These are phyloP conservation scores for Lycaon pictus DNA, from an alignment of 2,113 vertebrate species.

Conservation along the genomic window DNA sequence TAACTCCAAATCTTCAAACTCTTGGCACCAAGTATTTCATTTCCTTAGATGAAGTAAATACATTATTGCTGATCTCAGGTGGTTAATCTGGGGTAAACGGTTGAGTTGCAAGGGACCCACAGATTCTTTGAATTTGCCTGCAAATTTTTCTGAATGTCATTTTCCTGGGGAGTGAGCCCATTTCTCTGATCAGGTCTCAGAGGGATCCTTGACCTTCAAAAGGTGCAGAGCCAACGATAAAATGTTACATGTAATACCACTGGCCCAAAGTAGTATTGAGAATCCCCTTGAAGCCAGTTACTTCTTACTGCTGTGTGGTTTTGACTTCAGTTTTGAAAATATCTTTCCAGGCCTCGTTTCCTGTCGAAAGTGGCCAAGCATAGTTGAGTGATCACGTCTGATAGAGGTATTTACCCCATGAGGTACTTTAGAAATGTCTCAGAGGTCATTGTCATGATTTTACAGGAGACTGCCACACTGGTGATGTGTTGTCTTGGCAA, in stretches of 20 bases:
- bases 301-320: background rate
- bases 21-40: background rate
- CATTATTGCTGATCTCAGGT: background rate
- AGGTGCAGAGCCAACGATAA: background rate
- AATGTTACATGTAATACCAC: background rate
- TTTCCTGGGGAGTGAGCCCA: background rate
- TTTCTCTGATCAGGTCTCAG: conserved; percentile 48
- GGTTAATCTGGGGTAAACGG: background rate
- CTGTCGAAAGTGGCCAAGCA: background rate
- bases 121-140: conserved; percentile 5
- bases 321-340: conserved; percentile 47
- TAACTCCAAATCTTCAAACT: background rate
- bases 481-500: background rate
- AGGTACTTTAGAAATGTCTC: background rate
- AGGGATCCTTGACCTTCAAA: background rate
- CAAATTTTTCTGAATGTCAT: background rate
- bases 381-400: background rate
- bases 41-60: conserved; percentile 44
- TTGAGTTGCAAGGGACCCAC: background rate
- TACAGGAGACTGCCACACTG: background rate
- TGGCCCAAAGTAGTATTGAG: background rate
- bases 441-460: background rate
- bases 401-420: background rate
- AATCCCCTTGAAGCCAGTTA: background rate
- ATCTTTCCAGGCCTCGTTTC: conserved; percentile 38